Percentiles rank a stretch among this genome's conserved stretches.
phyloP scores from a whole-genome alignment of 1,140 invertebrate species.

The Tigriopus japonicus region DNA sequence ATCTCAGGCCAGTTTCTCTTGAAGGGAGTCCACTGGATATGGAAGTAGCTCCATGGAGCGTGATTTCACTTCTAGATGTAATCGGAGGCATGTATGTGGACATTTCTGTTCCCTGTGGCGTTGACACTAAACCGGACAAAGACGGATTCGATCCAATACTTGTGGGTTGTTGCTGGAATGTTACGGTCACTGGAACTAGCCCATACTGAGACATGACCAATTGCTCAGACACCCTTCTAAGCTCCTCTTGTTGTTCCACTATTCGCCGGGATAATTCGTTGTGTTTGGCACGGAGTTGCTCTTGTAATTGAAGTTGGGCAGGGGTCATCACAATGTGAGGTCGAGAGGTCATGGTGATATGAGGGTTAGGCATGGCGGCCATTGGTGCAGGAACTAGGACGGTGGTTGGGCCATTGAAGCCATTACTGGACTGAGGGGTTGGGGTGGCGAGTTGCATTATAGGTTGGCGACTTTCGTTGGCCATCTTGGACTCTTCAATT shows the following conservation, averaged over 20 bases:
- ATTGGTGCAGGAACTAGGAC: conserved; percentile 10
- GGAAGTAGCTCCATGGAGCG: no score
- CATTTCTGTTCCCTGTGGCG: no score
- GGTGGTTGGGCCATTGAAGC: conserved; percentile 12
- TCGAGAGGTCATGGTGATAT: not conserved
- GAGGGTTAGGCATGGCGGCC: not conserved
- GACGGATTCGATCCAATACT: not conserved
- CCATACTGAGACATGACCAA: conserved; percentile 56
- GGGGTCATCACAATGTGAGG: conserved; percentile 34
- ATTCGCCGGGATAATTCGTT: conserved; percentile 62
- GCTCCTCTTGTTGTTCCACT: conserved; percentile 60
- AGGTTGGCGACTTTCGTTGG: no score
- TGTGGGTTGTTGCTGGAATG: not conserved
- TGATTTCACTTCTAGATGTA: no score
- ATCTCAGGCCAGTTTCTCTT: no score
- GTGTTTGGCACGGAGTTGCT: conserved; percentile 57
- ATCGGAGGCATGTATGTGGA: no score
- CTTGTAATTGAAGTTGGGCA: conserved; percentile 40
- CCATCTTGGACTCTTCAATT: no score
- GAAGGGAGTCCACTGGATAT: no score
- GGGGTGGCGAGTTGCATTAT: conserved; percentile 6
- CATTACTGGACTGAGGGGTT: conserved; percentile 10
- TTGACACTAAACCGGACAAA: no score
- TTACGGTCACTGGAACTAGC: not conserved
- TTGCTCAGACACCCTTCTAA: conserved; percentile 58